Evolutionary conservation across 2,888 invertebrate species (phyloP), one percentile per base, ranked within the genome.

Genomic region (Cheilosia variabilis): DNA sequence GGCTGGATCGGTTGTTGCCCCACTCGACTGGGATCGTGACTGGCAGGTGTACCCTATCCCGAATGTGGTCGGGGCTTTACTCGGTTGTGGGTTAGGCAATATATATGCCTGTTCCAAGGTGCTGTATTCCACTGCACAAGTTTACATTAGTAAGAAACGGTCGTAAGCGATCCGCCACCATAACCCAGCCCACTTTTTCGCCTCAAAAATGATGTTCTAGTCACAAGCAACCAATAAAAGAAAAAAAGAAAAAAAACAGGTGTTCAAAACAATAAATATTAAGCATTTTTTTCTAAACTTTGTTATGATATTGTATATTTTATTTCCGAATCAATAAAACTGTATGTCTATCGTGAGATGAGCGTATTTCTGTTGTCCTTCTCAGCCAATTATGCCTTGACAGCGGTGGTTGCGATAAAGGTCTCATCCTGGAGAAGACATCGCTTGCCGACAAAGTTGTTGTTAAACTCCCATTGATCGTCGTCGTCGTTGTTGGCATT

Each of bases 1-100:
- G 97, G 92, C 92, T 13, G 96, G 97, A 10, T 96, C 96, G 9
- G 93, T 96, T 86, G 95, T 96, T 3, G 95, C 97, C 76, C 97
- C 97, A 1, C 92, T 97, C 45, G 97, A 97, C 90, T 97, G 97
- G 97, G 96, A 97, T 89, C 93, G 95, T 82, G 95, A 96, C 13
- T 97, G 97, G 96, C 97, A 97, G 93, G 79, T 89, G 0, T 95
- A 95, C 94, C 95, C 95, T 1, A 94, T 95, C 89, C 94, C 95
- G 3, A 95, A 95, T 89, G 93, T 94, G 27, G 91, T 94, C 43
- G 95, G 95, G 6, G 94, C 95, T 1, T 89, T 95, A 4, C 83
- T 93, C 57, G 95, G 95, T 13, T 94, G 93, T 88, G 93, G 93
- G 41, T 69, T 93, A 37, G 93, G 93, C 3, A 93, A 94, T 87